These are phyloP conservation scores for Oscheius sp. DNA, from an alignment of 2,888 invertebrate species.

Conservation along the genomic window DNA sequence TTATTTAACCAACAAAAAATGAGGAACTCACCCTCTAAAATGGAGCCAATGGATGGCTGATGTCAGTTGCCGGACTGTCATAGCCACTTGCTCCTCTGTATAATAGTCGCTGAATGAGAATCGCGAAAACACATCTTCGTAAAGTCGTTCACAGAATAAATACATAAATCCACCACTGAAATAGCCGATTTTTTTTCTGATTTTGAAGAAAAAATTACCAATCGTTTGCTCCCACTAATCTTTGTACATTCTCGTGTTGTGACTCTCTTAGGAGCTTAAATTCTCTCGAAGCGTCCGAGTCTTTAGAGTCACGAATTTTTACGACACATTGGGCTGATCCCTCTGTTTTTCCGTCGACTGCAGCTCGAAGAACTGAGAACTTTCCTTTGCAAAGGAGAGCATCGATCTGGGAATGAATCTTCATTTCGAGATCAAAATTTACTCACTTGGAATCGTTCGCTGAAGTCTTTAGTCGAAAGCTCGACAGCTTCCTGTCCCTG, in stretches of 20 bases:
- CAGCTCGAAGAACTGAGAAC: constrained; percentile 85
- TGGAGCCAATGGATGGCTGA: constrained; percentile 93
- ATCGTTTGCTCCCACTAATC: constrained; percentile 73
- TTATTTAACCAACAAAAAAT: neutral
- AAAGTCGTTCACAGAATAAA: constrained; percentile 74
- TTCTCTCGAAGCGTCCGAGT: constrained; percentile 78
- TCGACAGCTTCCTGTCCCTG: constrained; percentile 29
- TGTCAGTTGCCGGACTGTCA: constrained; percentile 84
- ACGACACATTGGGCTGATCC: constrained; percentile 79
- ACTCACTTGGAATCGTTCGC: constrained; percentile 45
- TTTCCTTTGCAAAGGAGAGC: constrained; percentile 77
- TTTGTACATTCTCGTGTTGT: constrained; percentile 86
- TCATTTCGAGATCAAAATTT: neutral
- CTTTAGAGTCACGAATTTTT: constrained; percentile 77
- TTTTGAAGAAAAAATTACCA: constrained; percentile 13
- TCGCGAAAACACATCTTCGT: constrained; percentile 83
- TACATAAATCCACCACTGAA: constrained; percentile 69
- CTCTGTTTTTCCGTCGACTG: constrained; percentile 80
- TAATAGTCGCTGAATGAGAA: constrained; percentile 89
- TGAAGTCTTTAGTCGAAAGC: constrained; percentile 43
- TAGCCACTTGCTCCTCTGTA: constrained; percentile 84
- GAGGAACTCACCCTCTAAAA: constrained; percentile 79
- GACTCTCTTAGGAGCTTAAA: constrained; percentile 82
- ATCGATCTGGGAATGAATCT: constrained; percentile 39
- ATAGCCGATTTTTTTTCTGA: constrained; percentile 7